Evolutionary conservation across 2,888 invertebrate genomes (phyloP), one percentile per base, ranked within the genome.

Genomic region (Xestia c-nigrum): DNA sequence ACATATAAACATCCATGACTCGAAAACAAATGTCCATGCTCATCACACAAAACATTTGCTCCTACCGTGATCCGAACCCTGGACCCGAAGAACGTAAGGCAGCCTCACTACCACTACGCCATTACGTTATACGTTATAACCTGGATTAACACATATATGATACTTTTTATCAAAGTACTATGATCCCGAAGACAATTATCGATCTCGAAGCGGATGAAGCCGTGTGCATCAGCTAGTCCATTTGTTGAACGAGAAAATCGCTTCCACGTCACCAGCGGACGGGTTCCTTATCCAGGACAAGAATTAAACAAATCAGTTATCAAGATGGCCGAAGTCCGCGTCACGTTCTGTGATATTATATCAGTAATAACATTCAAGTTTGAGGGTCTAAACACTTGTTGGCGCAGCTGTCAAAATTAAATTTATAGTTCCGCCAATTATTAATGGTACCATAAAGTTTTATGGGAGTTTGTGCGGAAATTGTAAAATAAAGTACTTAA

Each of bases 391-490:
- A n/a, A 31, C 65, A 38, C 65, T 81, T 65, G 38, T 46, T 52
- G 46, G n/a, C 46, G 5, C 75, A 61, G 43, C 16, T 66, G 65
- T 52, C 43, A 46, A 19, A 59, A 81, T 66, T 46, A 46, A 40
- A 52, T 50, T 47, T 61, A 74, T 61, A 66, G 67, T 66, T 72
- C 72, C 67, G 52, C 14, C 66, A 43, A 66, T 40, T 66, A 72
- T 70, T 21, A 64, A 52, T 55, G 19, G 5, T 76, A 7, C 16
- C 31, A 16, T 46, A 38, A 46, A 52, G 59, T 69, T 68, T 24
- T 24, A 50, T 14, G 19, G 10, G 7, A n/a, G n/a, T 52, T 78
- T 16, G 50, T 19, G n/a, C n/a, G 38, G 16, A n/a, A 59, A 43
- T 57, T 47, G 5, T 21, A 24, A 46, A 38, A 46, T 31, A 14